Evolutionary conservation across 2,797 vertebrate genomes (phyloP).

Genomic region (Enteromius unitaeniatus): DNA sequence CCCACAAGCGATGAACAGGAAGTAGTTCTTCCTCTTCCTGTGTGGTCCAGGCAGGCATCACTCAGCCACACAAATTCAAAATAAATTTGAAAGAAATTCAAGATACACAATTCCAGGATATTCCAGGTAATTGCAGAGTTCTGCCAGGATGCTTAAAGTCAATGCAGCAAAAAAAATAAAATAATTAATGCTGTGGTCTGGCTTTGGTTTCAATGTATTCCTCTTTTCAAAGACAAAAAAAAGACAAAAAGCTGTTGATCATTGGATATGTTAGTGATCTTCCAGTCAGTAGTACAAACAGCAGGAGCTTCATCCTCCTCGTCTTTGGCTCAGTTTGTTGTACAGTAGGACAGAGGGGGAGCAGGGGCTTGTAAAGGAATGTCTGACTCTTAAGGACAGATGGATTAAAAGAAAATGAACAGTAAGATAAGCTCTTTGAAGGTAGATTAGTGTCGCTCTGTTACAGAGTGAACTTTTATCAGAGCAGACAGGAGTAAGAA

Average conservation of each 20-base stretch:
- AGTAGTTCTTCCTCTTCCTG: conserved; percentile 21
- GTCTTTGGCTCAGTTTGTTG: conserved; percentile 59
- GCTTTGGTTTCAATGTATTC: conserved; percentile 44
- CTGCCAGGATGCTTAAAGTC: background rate
- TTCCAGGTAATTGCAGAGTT: conserved; percentile 13
- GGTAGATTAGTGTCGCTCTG: conserved; percentile 64
- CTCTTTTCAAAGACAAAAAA: background rate
- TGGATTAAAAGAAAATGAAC: conserved; percentile 56
- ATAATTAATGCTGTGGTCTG: background rate
- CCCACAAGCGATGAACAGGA: conserved; percentile 13
- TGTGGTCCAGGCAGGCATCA: background rate
- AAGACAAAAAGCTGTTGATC: background rate
- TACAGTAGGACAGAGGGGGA: conserved; percentile 46
- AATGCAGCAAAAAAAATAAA: conserved; percentile 1
- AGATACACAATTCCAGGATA: conserved; percentile 5
- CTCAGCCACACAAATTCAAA: background rate
- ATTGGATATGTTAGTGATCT: conserved; percentile 22
- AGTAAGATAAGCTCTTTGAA: conserved; percentile 64
- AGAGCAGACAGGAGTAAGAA: conserved; percentile 31
- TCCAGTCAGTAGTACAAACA: conserved; percentile 40
- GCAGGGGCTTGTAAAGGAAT: conserved; percentile 28
- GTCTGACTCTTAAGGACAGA: conserved; percentile 45
- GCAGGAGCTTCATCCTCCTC: conserved; percentile 36
- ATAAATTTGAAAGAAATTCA: background rate
- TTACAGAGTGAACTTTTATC: conserved; percentile 56